Evolutionary conservation across 2,797 vertebrate genomes (phyloP), one percentile per base, ranked within the genome.

Genomic region (Diglossa cyanea): DNA sequence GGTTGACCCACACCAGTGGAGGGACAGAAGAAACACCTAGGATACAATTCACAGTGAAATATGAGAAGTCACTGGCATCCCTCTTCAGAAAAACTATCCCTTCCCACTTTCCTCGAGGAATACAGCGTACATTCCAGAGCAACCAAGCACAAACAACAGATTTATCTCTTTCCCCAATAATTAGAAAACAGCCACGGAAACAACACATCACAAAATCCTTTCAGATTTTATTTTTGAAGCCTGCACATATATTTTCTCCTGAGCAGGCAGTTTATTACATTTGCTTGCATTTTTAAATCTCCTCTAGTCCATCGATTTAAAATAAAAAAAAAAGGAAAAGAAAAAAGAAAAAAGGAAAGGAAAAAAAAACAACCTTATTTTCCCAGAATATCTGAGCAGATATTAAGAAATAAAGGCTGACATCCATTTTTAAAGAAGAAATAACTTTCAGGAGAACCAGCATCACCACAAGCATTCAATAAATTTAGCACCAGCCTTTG

Each of bases 11-110:
- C 77, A 62, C 74, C 93, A 93, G 92, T 61, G 13, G 78, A 88
- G 74, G 96, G 94, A 96, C 96, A 92, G 91, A 93, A 92, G 96
- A 96, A 97, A 97, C 95, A 97, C 97, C 98, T 97, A 97, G 66
- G 95, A 97, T 90, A 97, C 96, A 97, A 96, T 97, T 97, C 96
- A 95, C 95, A 96, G 77, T 91, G 98, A 98, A 98, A 98, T 90
- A 94, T 50, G 97, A 98, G 97, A 98, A 97, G 96, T 94, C 96
- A 96, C 96, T 76, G 86, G 96, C 94, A 97, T 96, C 98, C 51
- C 88, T 93, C 95, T 92, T 94, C 72, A 74, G 94, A 95, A 96
- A 96, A 96, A 72, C 87, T 95, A 93, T 54, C 87, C 85, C 51
- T 97, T 96, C 94, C 91, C 83, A 95, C 75, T 90, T 96, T 97